Base-by-base conservation (phyloP, 2,113 vertebrate genomes). In the Guaruba guarouba region DNA sequence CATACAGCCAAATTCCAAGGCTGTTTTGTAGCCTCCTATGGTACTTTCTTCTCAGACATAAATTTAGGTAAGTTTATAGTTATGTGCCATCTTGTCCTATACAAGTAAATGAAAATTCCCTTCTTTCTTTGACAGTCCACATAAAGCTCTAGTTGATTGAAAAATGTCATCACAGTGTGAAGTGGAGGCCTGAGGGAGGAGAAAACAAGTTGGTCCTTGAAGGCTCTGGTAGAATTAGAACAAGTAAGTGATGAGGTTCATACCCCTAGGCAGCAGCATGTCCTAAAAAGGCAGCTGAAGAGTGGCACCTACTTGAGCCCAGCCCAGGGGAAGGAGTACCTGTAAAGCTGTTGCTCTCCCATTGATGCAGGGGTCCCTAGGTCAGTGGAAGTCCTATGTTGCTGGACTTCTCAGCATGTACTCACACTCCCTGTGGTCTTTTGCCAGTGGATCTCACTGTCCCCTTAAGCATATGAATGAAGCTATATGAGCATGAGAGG, bases 341-440 rank as follows among this genome's bases (percentile, higher is more conserved):
- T 63, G 35, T 33, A 33, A 25, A 25, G 20, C 7, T n/a, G 18
- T 28, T 25, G 14, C 49, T 48, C 27, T 48, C 12, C 48, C 4
- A 1, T 0, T 27, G 59, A 9, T 13, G 3, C 13, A 27, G 25
- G 8, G 13, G 7, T 55, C 8, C 28, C 29, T 27, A 28, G 4
- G 14, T 25, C 29, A 43, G 24, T 13, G 15, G 61, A 75, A 31
- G 41, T 39, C 61, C 54, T 13, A 13, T 16, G 18, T 15, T 67
- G 18, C 49, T 78, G 54, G 31, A 15, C 14, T 73, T 82, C 17
- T 44, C 8, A 3, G 52, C 11, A 17, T 13, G 19, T 15, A 17
- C 23, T 66, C 29, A 33, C 10, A 10, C 19, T 80, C 13, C 11
- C 41, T 66, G 35, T 39, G 49, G 33, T 43, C 73, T 83, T 88